Conservation (phyloP, 2,797 vertebrate species). For the Trichosurus vulpecula region DNA sequence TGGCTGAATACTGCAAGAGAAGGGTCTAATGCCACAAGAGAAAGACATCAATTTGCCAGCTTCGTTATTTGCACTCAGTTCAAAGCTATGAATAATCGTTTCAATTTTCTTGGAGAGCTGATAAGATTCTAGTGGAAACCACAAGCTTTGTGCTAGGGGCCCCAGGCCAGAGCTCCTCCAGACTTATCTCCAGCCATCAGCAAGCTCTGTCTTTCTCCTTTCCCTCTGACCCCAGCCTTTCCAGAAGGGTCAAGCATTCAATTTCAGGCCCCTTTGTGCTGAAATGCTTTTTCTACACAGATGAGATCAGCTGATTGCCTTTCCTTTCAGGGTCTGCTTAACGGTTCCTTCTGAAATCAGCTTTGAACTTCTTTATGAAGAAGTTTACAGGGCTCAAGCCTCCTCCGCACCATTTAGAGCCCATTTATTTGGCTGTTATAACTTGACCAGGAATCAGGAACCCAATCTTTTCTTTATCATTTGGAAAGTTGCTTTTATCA, state of each 20-base stretch:
- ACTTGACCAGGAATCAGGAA: slow-evolving; percentile 56
- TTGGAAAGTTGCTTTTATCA: slow-evolving; percentile 39
- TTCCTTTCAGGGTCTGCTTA: slow-evolving; percentile 75
- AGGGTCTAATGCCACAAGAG: slow-evolving; percentile 26
- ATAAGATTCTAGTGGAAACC: slow-evolving; percentile 67
- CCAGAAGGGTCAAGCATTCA: slow-evolving; percentile 69
- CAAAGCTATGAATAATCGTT: slow-evolving; percentile 76
- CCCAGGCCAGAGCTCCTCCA: slow-evolving; percentile 33
- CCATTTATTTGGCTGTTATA: slow-evolving; percentile 57
- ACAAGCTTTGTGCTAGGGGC: slow-evolving; percentile 47
- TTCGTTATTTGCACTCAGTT: slow-evolving; percentile 73
- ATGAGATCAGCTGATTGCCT: slow-evolving; percentile 80
- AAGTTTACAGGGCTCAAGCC: slow-evolving; percentile 47
- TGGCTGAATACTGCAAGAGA: not conserved
- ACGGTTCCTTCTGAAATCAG: slow-evolving; percentile 66
- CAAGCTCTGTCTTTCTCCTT: slow-evolving; percentile 69
- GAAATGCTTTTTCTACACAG: slow-evolving; percentile 78
- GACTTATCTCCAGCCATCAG: slow-evolving; percentile 74
- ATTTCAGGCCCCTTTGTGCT: slow-evolving; percentile 69
- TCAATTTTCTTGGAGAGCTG: slow-evolving; percentile 62
- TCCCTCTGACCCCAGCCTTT: slow-evolving; percentile 59
- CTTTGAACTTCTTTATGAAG: slow-evolving; percentile 75
- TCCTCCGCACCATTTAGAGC: slow-evolving; percentile 19
- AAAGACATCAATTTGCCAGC: slow-evolving; percentile 54
- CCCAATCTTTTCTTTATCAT: slow-evolving; percentile 53